phyloP scores from a whole-genome alignment of 2,113 vertebrate genomes.

The Eclectus roratus region DNA sequence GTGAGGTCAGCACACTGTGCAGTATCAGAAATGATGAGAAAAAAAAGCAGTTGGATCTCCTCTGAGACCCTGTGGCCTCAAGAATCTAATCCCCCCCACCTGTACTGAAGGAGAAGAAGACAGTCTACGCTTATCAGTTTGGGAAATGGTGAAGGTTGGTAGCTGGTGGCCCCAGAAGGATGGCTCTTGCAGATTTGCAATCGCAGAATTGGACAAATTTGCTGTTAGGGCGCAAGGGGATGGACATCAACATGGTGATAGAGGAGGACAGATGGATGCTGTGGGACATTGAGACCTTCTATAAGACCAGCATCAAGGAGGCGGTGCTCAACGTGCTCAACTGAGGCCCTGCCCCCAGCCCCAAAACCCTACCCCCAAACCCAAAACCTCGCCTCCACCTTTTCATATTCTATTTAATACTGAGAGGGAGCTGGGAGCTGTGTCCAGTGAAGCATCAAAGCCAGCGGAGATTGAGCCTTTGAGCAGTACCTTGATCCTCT shows the following conservation, averaged over 20 bases:
- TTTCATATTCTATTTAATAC: background rate
- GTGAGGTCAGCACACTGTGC: background rate
- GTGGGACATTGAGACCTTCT: background rate
- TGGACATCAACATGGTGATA: background rate
- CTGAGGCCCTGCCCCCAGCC: background rate
- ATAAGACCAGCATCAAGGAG: background rate
- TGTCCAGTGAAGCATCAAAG: background rate
- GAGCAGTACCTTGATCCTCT: background rate
- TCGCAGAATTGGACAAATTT: background rate
- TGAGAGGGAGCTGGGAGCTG: background rate
- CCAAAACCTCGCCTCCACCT: background rate
- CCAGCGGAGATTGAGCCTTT: background rate
- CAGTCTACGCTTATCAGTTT: background rate
- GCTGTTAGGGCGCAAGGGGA: background rate
- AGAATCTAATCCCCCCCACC: rapidly evolving
- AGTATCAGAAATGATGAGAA: background rate
- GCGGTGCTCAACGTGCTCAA: background rate
- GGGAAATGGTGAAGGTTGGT: background rate
- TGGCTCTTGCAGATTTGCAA: background rate
- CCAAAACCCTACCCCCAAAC: background rate
- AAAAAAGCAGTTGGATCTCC: background rate
- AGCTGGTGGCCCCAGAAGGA: background rate
- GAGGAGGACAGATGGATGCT: background rate
- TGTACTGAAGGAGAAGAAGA: background rate
- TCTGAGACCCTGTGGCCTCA: background rate